phyloP scores from a whole-genome alignment of 2,113 vertebrate species.

The Odontesthes bonariensis region DNA sequence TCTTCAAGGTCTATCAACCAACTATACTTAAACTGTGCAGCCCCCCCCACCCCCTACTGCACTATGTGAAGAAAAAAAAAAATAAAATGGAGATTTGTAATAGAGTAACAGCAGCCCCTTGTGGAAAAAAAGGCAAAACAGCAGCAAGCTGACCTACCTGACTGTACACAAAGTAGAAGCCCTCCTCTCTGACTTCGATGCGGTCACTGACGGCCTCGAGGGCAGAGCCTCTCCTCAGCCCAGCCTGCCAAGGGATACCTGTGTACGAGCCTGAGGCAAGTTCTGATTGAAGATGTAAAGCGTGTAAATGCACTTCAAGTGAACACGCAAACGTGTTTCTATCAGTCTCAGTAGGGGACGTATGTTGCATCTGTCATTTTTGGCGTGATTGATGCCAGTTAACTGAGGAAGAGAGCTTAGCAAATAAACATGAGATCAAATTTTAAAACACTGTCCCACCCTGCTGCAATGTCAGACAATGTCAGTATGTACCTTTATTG shows the following conservation, averaged over 20 bases:
- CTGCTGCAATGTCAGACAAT: background rate
- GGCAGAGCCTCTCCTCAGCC: slow-evolving; percentile 90
- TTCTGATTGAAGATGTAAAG: slow-evolving; percentile 49
- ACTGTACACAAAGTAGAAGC: slow-evolving; percentile 95
- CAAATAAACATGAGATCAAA: background rate
- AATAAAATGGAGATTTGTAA: background rate
- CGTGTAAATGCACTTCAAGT: background rate
- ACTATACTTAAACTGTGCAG: slow-evolving; percentile 13
- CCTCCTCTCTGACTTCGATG: slow-evolving; percentile 91
- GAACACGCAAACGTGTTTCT: background rate
- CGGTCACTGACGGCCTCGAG: slow-evolving; percentile 87
- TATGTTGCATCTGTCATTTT: background rate
- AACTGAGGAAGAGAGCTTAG: background rate
- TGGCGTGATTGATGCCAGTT: too few relatives aligned
- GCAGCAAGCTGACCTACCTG: slow-evolving; percentile 83
- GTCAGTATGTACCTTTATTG: slow-evolving; percentile 85
- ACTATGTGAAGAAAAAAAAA: background rate
- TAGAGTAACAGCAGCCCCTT: slow-evolving; percentile 38
- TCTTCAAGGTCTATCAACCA: slow-evolving; percentile 48
- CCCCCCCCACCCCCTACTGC: background rate
- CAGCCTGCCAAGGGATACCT: slow-evolving; percentile 90
- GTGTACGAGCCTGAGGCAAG: slow-evolving; percentile 62
- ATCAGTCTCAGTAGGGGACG: background rate
- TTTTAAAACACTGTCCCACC: background rate
- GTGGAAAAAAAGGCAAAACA: slow-evolving; percentile 29